Base-by-base conservation (phyloP, 2,797 vertebrate species). In the Muscicapa comitata region DNA sequence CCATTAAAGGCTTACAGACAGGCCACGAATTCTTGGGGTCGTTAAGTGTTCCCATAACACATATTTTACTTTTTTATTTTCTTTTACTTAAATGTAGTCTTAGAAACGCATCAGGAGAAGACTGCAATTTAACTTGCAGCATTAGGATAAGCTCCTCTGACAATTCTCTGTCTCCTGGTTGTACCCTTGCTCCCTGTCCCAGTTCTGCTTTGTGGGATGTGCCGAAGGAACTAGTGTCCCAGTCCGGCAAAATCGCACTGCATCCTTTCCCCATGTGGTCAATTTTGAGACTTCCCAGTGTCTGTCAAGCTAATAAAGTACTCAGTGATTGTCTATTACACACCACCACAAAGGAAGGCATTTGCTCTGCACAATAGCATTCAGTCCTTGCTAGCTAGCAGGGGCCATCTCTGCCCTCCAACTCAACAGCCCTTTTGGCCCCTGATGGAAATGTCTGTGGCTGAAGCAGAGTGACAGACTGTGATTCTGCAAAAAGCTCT, bases 221-320 rank as follows among this genome's bases (percentile, higher is more conserved):
- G 29, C 33, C 0, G 0, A 65, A 62, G 68, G 63, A 90, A 17
- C 23, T 4, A 1, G 17, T 6, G 1, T 55, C 75, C 65, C 43
- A 26, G 43, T 65, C 26, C n/a, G 82, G 28, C 26, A 33, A 88
- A 79, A 84, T 35, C 0, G 0, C 48, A 67, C 4, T 0, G 17
- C 28, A 33, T 79, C 54, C 37, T 59, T 87, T 70, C 21, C n/a
- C 63, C 23, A 7, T 53, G 65, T 65, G 71, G 80, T 73, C 83
- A 85, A 4, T 70, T 94, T 59, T 90, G 67, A 95, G 57, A 77
- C 66, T 76, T 86, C 42, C 43, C 53, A 85, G 67, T 26, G 43
- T 70, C 53, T 82, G 71, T 61, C 93, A 92, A 81, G 48, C 43
- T 70, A 90, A 78, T 88, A 68, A 95, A 95, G 45, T 57, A 83